Base-by-base conservation (phyloP, 1,140 invertebrate genomes). In the Prorops nasuta region DNA sequence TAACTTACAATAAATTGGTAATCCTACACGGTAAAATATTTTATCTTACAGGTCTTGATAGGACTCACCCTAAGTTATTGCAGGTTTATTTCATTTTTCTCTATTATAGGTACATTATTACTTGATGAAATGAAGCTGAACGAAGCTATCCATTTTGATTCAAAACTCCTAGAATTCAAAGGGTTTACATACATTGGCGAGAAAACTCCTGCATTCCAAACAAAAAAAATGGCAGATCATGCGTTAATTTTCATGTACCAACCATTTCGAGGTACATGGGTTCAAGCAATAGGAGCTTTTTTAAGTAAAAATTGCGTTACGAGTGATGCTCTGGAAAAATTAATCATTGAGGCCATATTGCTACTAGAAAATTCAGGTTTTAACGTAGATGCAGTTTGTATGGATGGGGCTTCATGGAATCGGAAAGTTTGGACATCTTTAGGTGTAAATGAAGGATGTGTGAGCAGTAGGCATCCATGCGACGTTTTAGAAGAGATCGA, bases 171-270 rank as follows among this genome's bases (percentile, higher is more conserved):
- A 40, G 15, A 49, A 32, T 51, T 60, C n/a, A 36, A 42, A 32
- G 50, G 56, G 6, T 66, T 64, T 18, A 49, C 48, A 6, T 40
- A 66, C 51, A 44, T 67, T 6, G 63, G 66, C 0, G 18, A 58
- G 12, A 52, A 62, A 31, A 67, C 64, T 12, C 53, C 60, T 38
- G 8, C 55, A 2, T 9, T 56, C 24, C 45, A 63, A 41, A 46
- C 46, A 47, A 51, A 52, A 28, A 38, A 35, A 36, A 43, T 32
- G 46, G 63, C 50, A 19, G 58, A 69, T 45, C 66, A 67, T 49
- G 64, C 52, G 2, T 20, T 64, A 6, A 61, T 67, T 1, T 36
- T 68, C 1, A 61, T 67, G 62, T 66, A 60, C 41, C 65, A 68
- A 37, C 60, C 58, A 19, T 66, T 66, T 44, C 41, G 40, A 24